Base-by-base conservation (phyloP, 2,797 vertebrate genomes). In the Propithecus perrieri region DNA sequence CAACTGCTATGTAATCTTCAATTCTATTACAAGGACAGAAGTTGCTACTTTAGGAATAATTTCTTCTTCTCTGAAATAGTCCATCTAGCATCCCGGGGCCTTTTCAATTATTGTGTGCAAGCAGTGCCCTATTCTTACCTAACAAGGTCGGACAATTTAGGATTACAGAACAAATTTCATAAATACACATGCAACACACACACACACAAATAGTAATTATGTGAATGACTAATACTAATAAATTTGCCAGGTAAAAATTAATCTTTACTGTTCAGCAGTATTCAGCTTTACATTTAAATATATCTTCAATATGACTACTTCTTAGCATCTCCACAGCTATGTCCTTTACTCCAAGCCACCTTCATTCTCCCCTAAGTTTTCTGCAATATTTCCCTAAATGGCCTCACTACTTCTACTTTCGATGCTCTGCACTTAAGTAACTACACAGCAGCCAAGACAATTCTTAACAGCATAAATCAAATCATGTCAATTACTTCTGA, bases 1-100 rank as follows among this genome's bases (percentile, higher is more conserved):
- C 67, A 69, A 50, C 91, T 86, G 67, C 67, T 81, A 69, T 17
- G 74, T 65, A 89, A 91, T 86, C n/a, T 13, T 75, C 74, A 90
- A 13, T 85, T 90, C 33, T 93, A n/a, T 96, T 67, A 86, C 26
- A 65, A 80, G 17, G 3, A 59, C 55, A 14, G 13, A 46, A 75
- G 22, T 20, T 94, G 14, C 67, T 96, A 43, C 86, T 94, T 91
- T 91, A 81, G 91, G 59, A 80, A 41, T 81, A 86, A 13, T 85
- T 93, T 65, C 33, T 90, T n/a, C 24, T 92, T 80, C 43, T 83
- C 7, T 80, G 15, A 20, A 76, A 38, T 83, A 71, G 35, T 76
- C n/a, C 46, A 7, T 75, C 35, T 26, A 61, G 11, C 18, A 69
- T 71, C 48, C 30, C 53, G 7, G 67, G 41, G 67, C 61, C 7